A percentile compares a stretch with the other conserved stretches of the same genome.
Conservation (phyloP, 2,888 invertebrate genomes). For the Limnephilus lunatus region DNA sequence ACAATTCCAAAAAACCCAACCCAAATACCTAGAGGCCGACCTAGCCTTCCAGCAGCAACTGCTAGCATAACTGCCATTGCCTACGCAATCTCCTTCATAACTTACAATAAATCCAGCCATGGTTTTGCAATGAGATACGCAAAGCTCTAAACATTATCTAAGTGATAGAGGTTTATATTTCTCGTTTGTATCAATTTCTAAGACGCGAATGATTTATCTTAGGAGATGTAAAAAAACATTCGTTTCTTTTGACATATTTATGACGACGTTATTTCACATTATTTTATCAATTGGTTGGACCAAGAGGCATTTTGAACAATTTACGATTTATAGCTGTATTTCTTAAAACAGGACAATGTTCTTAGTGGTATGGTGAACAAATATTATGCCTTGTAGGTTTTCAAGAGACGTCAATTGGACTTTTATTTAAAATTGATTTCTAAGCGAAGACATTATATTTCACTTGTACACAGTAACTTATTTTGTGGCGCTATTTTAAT, state of each 20-base stretch:
- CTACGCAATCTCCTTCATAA: constrained; percentile 38
- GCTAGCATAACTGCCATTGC: background rate
- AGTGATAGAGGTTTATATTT: constrained; percentile 34
- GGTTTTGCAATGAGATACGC: constrained; percentile 46
- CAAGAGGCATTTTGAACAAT: background rate
- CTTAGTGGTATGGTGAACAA: background rate
- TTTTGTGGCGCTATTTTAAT: too few relatives aligned
- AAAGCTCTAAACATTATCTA: constrained; percentile 43
- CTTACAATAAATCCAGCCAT: constrained; percentile 43
- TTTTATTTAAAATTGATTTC: too few relatives aligned
- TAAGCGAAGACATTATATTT: too few relatives aligned
- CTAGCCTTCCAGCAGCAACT: background rate
- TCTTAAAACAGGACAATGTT: background rate
- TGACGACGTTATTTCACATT: constrained; percentile 15
- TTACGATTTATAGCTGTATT: background rate
- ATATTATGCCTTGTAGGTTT: background rate
- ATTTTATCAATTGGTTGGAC: constrained; percentile 15
- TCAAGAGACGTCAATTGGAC: background rate
- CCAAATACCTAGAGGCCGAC: constrained; percentile 24
- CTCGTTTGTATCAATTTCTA: constrained; percentile 39
- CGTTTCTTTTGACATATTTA: constrained; percentile 21
- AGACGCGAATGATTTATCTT: constrained; percentile 31
- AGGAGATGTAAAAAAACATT: background rate
- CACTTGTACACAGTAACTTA: too few relatives aligned
- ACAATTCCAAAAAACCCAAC: constrained; percentile 61